Evolutionary conservation across 2,888 invertebrate genomes (phyloP).

Genomic region (Laspeyria flexula): DNA sequence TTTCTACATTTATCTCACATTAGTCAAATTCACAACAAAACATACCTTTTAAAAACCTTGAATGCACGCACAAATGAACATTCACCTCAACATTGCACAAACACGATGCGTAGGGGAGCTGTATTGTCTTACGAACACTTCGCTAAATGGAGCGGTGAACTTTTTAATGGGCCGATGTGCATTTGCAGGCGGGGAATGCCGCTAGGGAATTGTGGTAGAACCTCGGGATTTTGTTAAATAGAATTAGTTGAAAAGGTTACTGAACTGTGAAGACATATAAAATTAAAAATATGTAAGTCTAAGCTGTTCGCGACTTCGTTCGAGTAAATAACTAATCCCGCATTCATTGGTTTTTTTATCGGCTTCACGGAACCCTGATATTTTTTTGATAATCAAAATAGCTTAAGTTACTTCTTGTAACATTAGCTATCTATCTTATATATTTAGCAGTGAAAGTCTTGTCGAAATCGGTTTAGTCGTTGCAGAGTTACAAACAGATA

Average conservation of each 20-base stretch:
- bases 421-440: no score
- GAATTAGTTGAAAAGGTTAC: not conserved
- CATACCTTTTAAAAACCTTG: not conserved
- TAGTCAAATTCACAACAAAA: not conserved
- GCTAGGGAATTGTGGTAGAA: slow-evolving; percentile 7
- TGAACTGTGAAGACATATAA: not conserved
- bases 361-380: no score
- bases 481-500: no score
- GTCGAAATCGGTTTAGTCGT: no score
- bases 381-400: no score
- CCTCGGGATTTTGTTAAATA: not conserved
- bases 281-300: no score
- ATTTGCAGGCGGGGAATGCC: slow-evolving; percentile 12
- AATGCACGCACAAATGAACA: slow-evolving; percentile 15
- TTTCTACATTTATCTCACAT: no score
- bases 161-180: slow-evolving; percentile 47
- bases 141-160: slow-evolving; percentile 50
- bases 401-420: no score
- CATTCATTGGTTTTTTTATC: no score
- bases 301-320: no score
- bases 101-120: slow-evolving; percentile 35
- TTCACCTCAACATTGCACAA: slow-evolving; percentile 34
- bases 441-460: no score
- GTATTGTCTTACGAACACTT: slow-evolving; percentile 54
- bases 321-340: no score